Evolutionary conservation across 2,113 vertebrate species (phyloP).

Genomic region (Thermophis baileyi): DNA sequence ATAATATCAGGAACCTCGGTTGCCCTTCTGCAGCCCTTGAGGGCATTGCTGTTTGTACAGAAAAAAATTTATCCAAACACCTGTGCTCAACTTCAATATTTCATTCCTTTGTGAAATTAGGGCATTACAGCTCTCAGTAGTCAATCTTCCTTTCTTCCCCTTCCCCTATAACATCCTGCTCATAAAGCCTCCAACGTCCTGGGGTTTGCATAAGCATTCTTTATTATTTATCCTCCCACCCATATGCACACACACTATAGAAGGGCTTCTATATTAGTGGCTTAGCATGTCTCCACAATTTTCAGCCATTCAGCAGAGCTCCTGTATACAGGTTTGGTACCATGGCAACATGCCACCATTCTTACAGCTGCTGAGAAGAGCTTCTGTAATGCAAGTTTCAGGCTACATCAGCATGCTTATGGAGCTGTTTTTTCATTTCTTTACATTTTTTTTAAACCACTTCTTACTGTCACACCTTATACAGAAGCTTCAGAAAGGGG

Average conservation of each 20-base stretch:
- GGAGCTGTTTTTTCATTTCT: background rate
- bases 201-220: background rate
- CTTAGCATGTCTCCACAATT: background rate
- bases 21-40: background rate
- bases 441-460: background rate
- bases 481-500: background rate
- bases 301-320: background rate
- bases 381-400: background rate
- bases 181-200: background rate
- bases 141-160: background rate
- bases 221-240: background rate
- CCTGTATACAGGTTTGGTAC: background rate
- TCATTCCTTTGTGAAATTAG: background rate
- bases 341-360: background rate
- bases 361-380: background rate
- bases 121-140: background rate
- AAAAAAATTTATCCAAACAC: background rate
- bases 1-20: background rate
- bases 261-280: background rate
- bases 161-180: background rate
- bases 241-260: background rate
- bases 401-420: background rate
- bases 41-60: background rate
- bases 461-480: background rate
- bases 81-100: background rate